These are phyloP conservation scores for Rapana venosa DNA, from an alignment of 2,888 invertebrate species.

Conservation along the genomic window DNA sequence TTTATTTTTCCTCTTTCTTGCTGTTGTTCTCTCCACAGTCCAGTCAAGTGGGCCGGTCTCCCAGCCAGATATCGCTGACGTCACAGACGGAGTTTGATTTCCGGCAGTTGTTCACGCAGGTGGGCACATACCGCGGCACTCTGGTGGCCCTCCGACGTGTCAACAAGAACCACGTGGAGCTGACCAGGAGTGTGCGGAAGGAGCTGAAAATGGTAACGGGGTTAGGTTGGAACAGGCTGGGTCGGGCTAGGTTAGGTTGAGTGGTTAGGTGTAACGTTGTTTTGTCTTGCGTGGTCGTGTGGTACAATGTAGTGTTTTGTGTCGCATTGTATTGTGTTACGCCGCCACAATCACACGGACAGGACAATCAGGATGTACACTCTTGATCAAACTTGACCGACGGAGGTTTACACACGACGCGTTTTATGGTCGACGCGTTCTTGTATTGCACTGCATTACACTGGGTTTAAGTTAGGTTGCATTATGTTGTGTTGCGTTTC, in stretches of 20 bases:
- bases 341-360: too few relatives aligned
- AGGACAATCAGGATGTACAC: too few relatives aligned
- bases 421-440: too few relatives aligned
- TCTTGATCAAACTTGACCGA: too few relatives aligned
- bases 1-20: neutral
- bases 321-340: too few relatives aligned
- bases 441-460: too few relatives aligned
- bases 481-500: too few relatives aligned
- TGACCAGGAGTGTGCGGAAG: slow-evolving; percentile 93
- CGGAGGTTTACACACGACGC: too few relatives aligned
- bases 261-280: neutral
- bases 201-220: slow-evolving; percentile 87
- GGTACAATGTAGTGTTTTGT: too few relatives aligned
- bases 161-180: slow-evolving; percentile 90
- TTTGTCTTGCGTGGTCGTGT: neutral
- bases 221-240: neutral
- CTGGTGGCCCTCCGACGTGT: slow-evolving; percentile 92
- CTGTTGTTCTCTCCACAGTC: slow-evolving; percentile 4
- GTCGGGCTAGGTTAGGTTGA: neutral
- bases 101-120: slow-evolving; percentile 92
- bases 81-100: slow-evolving; percentile 93
- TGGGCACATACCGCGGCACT: slow-evolving; percentile 92
- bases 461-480: too few relatives aligned
- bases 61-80: slow-evolving; percentile 91
- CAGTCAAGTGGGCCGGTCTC: slow-evolving; percentile 43